phyloP scores from a whole-genome alignment of 1,140 invertebrate species.

The Saccostrea echinata region DNA sequence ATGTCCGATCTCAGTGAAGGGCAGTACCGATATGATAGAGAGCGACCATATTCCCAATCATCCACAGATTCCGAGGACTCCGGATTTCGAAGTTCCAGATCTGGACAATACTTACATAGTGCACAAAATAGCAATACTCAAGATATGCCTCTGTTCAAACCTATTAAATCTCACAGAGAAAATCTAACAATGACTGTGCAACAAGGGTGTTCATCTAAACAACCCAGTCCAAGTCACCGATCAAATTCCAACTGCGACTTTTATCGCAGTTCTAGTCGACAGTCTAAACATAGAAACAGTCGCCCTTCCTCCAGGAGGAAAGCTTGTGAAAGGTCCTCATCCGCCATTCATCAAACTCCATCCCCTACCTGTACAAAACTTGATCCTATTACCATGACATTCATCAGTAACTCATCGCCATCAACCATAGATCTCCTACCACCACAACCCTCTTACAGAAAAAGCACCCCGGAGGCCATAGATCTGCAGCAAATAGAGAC shows the following conservation, averaged over 20 bases:
- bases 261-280: slow-evolving; percentile 44
- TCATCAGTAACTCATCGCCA: slow-evolving; percentile 14
- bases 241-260: slow-evolving; percentile 33
- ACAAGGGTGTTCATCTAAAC: neutral
- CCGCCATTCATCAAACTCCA: slow-evolving; percentile 8
- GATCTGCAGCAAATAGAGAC: slow-evolving; percentile 55
- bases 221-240: neutral
- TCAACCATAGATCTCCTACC: neutral
- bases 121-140: slow-evolving; percentile 61
- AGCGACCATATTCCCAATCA: slow-evolving; percentile 70
- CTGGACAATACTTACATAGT: slow-evolving; percentile 64
- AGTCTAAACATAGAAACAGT: slow-evolving; percentile 37
- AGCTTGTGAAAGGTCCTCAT: slow-evolving; percentile 12
- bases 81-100: slow-evolving; percentile 71
- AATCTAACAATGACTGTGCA: slow-evolving; percentile 17
- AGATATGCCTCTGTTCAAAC: slow-evolving; percentile 65
- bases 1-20: slow-evolving; percentile 68
- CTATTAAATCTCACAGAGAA: slow-evolving; percentile 49
- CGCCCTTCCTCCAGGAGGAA: slow-evolving; percentile 32
- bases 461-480: slow-evolving; percentile 35
- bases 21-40: slow-evolving; percentile 55
- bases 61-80: slow-evolving; percentile 75
- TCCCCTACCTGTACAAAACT: slow-evolving; percentile 35
- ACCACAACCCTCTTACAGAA: neutral
- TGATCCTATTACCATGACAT: slow-evolving; percentile 19